Evolutionary conservation across 2,113 vertebrate genomes (phyloP).

Genomic region (Paralichthys olivaceus): DNA sequence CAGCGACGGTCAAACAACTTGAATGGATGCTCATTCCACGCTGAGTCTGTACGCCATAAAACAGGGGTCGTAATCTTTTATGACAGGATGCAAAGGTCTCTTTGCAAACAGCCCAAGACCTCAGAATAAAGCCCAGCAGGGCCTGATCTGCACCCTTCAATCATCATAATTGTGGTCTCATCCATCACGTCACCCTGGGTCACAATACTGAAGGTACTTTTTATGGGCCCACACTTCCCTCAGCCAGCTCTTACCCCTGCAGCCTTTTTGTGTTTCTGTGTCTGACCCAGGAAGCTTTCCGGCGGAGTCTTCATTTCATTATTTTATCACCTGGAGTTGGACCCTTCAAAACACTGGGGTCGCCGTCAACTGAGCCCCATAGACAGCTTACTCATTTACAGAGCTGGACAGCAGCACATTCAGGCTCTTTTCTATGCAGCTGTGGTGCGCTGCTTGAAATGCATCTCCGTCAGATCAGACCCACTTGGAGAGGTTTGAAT

Average conservation of each 20-base stretch:
- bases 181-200: conserved; percentile 87
- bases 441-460: conserved; percentile 57
- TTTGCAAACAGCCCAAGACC: conserved; percentile 90
- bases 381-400: conserved; percentile 85
- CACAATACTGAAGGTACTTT: conserved; percentile 87
- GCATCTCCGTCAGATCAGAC: conserved; percentile 65
- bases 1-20: conserved; percentile 84
- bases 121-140: conserved; percentile 90
- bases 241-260: conserved; percentile 80
- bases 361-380: conserved; percentile 64
- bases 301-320: conserved; percentile 81
- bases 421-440: conserved; percentile 68
- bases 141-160: conserved; percentile 87
- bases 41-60: conserved; percentile 88
- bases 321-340: conserved; percentile 86
- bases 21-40: conserved; percentile 89
- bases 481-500: conserved; percentile 64
- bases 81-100: conserved; percentile 90
- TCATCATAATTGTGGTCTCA: conserved; percentile 85
- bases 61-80: conserved; percentile 91
- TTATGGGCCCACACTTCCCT: conserved; percentile 89
- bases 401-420: conserved; percentile 74
- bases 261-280: conserved; percentile 83
- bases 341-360: conserved; percentile 69
- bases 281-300: conserved; percentile 84